A percentile compares a stretch with the other conserved stretches of the same genome.
Conservation (phyloP, 2,797 vertebrate species). For the Mergus octosetaceus region DNA sequence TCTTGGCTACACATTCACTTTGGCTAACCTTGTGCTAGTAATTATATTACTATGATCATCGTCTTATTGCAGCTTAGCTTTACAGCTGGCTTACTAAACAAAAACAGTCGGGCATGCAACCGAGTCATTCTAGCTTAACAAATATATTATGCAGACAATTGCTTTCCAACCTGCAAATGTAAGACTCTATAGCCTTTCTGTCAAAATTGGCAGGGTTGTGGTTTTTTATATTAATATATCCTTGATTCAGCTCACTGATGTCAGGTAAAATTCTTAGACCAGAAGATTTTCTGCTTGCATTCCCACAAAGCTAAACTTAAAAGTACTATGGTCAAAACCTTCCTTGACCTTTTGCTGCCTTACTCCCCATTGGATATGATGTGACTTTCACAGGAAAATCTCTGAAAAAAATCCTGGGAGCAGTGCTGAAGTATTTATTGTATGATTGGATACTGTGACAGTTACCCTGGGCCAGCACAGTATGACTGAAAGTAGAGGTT, state of each 20-base stretch:
- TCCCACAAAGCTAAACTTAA: not conserved
- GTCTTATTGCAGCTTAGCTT: slow-evolving; percentile 23
- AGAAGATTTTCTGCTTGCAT: not conserved
- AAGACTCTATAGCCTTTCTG: not conserved
- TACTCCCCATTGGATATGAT: not conserved
- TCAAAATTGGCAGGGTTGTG: not conserved
- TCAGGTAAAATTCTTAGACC: not conserved
- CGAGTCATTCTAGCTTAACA: not conserved
- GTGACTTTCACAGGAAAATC: not conserved
- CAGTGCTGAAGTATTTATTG: not conserved
- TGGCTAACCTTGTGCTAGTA: slow-evolving; percentile 47
- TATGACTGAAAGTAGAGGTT: not conserved
- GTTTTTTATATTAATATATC: not conserved
- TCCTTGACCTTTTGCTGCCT: not conserved
- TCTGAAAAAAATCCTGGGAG: not conserved
- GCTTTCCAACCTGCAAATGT: not conserved
- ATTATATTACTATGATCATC: slow-evolving; percentile 15
- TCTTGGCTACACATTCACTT: slow-evolving; percentile 33
- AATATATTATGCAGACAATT: not conserved
- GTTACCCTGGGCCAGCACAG: not conserved
- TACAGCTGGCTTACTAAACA: slow-evolving; percentile 28
- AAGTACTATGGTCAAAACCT: not conserved
- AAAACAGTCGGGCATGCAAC: not conserved
- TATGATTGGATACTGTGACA: not conserved
- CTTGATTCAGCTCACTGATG: not conserved